phyloP scores from a whole-genome alignment of 1,140 invertebrate species.

The Diabrotica virgifera region DNA sequence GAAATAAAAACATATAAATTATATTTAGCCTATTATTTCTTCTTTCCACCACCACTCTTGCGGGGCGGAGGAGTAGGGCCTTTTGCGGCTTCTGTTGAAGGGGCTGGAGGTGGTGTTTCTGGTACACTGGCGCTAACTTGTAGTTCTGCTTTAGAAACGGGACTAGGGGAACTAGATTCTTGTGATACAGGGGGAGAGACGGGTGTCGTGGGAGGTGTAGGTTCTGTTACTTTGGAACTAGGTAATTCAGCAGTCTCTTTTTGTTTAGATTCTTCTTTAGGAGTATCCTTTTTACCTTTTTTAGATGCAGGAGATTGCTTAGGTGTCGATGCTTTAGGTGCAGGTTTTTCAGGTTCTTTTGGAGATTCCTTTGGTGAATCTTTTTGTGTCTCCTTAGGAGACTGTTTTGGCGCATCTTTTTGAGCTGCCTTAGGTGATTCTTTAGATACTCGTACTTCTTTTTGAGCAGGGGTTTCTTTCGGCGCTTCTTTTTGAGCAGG shows the following conservation, averaged over 20 bases:
- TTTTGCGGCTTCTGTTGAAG: constrained; percentile 10
- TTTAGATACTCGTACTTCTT: neutral
- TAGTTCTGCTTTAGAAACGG: constrained; percentile 8
- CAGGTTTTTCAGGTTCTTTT: neutral
- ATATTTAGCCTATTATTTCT: constrained; percentile 21
- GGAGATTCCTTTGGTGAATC: neutral
- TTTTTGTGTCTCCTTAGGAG: neutral
- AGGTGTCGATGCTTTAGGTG: constrained; percentile 16
- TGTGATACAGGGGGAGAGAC: constrained; percentile 13
- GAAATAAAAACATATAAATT: neutral
- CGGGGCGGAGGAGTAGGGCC: constrained; percentile 34
- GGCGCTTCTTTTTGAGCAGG: too few relatives aligned
- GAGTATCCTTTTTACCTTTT: too few relatives aligned
- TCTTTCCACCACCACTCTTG: constrained; percentile 26
- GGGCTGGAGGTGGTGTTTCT: constrained; percentile 14
- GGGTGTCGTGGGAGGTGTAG: constrained; percentile 15
- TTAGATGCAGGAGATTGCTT: constrained; percentile 27
- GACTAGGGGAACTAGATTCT: neutral
- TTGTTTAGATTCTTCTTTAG: constrained; percentile 12
- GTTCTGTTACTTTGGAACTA: constrained; percentile 19
- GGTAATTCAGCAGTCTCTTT: constrained; percentile 31
- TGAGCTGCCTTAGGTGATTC: neutral
- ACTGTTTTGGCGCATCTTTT: neutral
- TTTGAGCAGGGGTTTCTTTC: neutral
- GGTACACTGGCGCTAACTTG: constrained; percentile 4